These are phyloP conservation scores for Semotilus atromaculatus DNA, from an alignment of 2,797 vertebrate genomes.

Conservation along the genomic window DNA sequence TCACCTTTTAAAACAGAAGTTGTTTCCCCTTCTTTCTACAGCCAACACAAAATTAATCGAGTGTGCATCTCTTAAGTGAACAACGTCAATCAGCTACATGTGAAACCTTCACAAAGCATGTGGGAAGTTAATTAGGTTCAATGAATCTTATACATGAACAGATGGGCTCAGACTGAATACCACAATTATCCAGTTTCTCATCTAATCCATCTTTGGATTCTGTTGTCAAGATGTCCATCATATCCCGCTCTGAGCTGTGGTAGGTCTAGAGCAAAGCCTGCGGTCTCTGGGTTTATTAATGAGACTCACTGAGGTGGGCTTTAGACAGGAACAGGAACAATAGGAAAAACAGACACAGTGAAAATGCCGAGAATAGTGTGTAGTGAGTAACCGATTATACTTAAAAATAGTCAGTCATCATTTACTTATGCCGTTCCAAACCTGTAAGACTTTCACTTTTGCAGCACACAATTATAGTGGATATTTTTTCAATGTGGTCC, in stretches of 20 bases:
- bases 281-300: conserved; percentile 26
- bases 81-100: conserved; percentile 30
- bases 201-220: conserved; percentile 43
- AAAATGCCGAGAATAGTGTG: conserved; percentile 1
- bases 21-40: neutral
- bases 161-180: conserved; percentile 47
- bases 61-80: conserved; percentile 3
- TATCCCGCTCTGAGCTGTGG: conserved; percentile 32
- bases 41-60: neutral
- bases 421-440: neutral
- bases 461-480: neutral
- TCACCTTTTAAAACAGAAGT: neutral
- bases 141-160: conserved; percentile 36
- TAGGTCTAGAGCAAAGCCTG: conserved; percentile 6
- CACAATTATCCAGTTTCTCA: conserved; percentile 50
- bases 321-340: neutral
- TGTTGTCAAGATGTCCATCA: conserved; percentile 55
- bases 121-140: conserved; percentile 44
- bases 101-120: conserved; percentile 28
- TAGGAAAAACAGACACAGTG: neutral
- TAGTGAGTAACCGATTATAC: neutral
- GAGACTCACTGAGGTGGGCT: conserved; percentile 1
- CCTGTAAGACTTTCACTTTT: neutral
- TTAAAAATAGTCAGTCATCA: conserved; percentile 2
- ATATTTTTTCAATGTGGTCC: neutral